Evolutionary conservation across 2,113 vertebrate species (phyloP).

Genomic region (Platycercus adscitus): DNA sequence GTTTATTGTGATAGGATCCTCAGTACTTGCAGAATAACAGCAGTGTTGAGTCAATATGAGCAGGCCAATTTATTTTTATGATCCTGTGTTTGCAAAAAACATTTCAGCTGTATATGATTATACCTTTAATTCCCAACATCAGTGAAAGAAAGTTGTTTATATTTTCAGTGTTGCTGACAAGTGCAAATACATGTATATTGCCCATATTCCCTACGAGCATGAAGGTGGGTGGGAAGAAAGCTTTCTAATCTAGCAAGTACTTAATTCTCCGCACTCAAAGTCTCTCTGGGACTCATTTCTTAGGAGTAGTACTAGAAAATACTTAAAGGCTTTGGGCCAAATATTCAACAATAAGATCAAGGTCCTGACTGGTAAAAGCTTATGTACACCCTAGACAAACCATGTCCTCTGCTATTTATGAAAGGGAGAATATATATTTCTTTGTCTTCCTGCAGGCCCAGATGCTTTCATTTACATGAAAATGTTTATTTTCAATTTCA

Average conservation of each 20-base stretch:
- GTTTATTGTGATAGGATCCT: background rate
- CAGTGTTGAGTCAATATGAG: background rate
- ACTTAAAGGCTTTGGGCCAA: background rate
- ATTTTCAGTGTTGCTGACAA: background rate
- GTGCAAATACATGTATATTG: background rate
- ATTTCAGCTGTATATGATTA: background rate
- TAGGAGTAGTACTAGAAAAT: background rate
- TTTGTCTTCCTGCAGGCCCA: background rate
- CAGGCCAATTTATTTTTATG: background rate
- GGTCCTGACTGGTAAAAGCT: background rate
- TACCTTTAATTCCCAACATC: background rate
- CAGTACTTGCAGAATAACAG: background rate
- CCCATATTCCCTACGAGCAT: background rate
- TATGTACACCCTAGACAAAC: background rate
- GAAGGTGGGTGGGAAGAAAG: background rate
- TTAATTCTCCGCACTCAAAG: background rate
- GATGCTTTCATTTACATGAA: background rate
- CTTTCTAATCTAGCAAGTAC: background rate
- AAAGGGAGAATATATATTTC: background rate
- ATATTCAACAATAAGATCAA: background rate
- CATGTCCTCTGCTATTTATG: background rate
- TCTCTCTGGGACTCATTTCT: background rate
- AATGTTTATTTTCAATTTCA: background rate
- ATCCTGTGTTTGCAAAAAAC: background rate
- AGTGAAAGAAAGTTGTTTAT: background rate